Evolutionary conservation across 2,797 vertebrate genomes (phyloP).

Genomic region (Tokudaia muenninki): DNA sequence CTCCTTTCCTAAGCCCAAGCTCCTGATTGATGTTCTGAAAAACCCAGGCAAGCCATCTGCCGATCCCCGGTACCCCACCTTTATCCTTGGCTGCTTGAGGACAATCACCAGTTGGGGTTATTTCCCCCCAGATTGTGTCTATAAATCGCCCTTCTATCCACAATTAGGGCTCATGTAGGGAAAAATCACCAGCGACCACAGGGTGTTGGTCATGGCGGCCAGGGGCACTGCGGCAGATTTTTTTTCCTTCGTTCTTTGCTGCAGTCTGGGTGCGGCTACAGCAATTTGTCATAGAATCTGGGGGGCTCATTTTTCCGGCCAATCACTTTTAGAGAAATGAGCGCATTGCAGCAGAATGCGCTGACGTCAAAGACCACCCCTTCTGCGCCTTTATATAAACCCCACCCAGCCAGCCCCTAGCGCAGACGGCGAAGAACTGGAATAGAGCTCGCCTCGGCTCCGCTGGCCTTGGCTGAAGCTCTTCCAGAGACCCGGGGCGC

Average conservation of each 20-base stretch:
- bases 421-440: slow-evolving; percentile 79
- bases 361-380: slow-evolving; percentile 86
- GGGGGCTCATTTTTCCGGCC: slow-evolving; percentile 86
- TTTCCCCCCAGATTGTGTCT: background rate
- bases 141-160: background rate
- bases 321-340: slow-evolving; percentile 85
- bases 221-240: slow-evolving; percentile 83
- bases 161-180: background rate
- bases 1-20: background rate
- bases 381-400: slow-evolving; percentile 82
- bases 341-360: slow-evolving; percentile 86
- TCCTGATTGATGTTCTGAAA: background rate
- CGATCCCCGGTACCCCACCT: background rate
- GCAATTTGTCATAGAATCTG: slow-evolving; percentile 86
- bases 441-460: slow-evolving; percentile 72
- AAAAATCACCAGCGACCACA: slow-evolving; percentile 43
- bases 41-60: background rate
- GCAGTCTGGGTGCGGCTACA: slow-evolving; percentile 84
- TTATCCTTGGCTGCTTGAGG: background rate
- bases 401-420: slow-evolving; percentile 83
- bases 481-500: slow-evolving; percentile 38
- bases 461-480: slow-evolving; percentile 66
- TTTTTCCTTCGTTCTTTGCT: slow-evolving; percentile 83
- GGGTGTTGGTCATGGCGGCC: slow-evolving; percentile 85
- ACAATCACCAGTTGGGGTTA: background rate